These are phyloP conservation scores for Aplysina aerophoba DNA, from an alignment of 37 sponge, comb jelly and placozoan species.

Conservation along the genomic window DNA sequence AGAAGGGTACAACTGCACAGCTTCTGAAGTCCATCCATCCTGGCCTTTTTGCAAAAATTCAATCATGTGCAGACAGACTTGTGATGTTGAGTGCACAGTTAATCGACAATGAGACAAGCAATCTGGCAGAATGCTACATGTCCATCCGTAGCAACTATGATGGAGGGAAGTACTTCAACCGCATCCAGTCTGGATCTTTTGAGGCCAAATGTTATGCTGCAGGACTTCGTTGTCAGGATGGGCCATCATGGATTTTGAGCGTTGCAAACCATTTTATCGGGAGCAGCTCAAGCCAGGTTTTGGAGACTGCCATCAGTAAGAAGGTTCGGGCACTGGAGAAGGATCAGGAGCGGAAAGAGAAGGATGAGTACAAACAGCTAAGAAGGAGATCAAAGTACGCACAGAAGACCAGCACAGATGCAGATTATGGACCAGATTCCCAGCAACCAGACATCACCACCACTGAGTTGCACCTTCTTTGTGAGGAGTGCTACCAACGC, in stretches of 20 bases:
- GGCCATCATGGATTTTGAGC: slow-evolving; percentile 20
- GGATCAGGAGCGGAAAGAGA: background rate
- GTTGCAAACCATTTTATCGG: background rate
- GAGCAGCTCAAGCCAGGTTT: background rate
- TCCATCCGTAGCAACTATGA: slow-evolving; percentile 4
- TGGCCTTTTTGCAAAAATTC: background rate
- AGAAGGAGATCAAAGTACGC: background rate
- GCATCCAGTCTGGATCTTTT: slow-evolving; percentile 31
- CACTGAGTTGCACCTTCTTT: background rate
- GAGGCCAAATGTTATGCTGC: slow-evolving; percentile 26
- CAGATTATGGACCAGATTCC: slow-evolving; percentile 31
- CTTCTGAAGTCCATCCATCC: background rate
- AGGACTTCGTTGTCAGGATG: slow-evolving; percentile 30
- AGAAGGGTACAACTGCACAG: background rate
- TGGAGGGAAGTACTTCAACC: slow-evolving; percentile 44
- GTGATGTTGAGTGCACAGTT: slow-evolving; percentile 29
- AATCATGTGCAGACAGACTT: slow-evolving; percentile 15
- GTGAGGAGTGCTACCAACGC: slow-evolving; percentile 15
- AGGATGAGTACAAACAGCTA: background rate
- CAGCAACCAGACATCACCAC: slow-evolving; percentile 21
- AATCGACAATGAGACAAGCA: slow-evolving; percentile 40
- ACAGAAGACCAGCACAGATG: background rate
- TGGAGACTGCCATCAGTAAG: background rate
- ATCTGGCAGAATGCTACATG: slow-evolving; percentile 50
- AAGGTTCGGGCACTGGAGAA: background rate